Conservation (phyloP, 2,113 vertebrate species). For the Pica pica region DNA sequence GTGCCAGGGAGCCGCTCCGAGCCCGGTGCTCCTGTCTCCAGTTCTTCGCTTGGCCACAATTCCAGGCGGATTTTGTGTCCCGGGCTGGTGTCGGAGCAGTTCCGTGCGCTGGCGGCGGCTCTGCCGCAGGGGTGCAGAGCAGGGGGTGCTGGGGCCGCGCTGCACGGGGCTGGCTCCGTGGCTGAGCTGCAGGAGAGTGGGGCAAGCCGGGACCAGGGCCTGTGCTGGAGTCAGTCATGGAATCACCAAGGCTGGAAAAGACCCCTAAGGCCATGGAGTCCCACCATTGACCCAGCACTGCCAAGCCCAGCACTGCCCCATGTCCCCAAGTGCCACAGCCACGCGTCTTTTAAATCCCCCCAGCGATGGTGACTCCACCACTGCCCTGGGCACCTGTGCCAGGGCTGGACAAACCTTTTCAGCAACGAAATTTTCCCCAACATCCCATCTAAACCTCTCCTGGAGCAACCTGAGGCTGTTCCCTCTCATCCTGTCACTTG, state of each 20-base stretch:
- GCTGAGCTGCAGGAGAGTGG: fast-evolving
- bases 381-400: neutral
- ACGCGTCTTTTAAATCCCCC: fast-evolving
- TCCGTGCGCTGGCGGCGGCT: neutral
- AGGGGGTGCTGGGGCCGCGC: fast-evolving
- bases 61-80: neutral
- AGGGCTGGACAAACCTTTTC: neutral
- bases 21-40: fast-evolving
- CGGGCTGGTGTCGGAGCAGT: neutral
- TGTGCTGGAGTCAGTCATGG: fast-evolving
- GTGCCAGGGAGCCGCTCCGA: neutral
- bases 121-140: neutral
- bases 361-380: neutral
- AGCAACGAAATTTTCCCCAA: neutral
- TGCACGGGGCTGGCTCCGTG: fast-evolving
- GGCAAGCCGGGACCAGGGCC: fast-evolving
- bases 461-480: neutral
- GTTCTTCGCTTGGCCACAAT: fast-evolving
- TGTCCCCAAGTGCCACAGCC: neutral
- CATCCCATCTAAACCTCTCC: neutral
- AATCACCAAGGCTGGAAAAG: neutral
- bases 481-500: neutral
- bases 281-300: neutral
- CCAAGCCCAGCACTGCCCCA: neutral
- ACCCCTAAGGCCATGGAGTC: neutral